Evolutionary conservation across 1,140 invertebrate species (phyloP).

Genomic region (Panulirus ornatus): DNA sequence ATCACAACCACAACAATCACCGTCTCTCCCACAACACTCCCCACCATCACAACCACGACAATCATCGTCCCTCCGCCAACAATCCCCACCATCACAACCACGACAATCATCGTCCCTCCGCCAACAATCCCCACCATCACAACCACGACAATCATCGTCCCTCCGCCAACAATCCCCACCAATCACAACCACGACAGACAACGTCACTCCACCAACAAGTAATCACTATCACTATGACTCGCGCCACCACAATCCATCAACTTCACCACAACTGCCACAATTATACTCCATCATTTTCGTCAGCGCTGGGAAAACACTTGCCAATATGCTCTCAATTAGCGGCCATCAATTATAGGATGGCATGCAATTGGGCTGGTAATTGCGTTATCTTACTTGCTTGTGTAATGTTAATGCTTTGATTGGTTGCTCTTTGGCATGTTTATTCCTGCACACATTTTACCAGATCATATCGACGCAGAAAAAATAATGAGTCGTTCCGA

Average conservation of each 20-base stretch:
- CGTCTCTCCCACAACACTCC: background rate
- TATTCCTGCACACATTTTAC: background rate
- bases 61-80: no score
- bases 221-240: background rate
- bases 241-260: background rate
- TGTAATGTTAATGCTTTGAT: background rate
- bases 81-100: no score
- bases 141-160: no score
- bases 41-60: background rate
- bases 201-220: background rate
- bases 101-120: no score
- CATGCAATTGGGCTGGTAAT: background rate
- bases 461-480: no score
- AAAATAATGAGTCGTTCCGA: no score
- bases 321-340: conserved; percentile 1
- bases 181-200: background rate
- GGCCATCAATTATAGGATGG: conserved; percentile 9
- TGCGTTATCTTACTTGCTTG: background rate
- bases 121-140: no score
- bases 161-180: no score
- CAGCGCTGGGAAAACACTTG: background rate
- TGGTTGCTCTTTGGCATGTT: background rate
- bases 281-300: no score
- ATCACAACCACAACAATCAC: background rate
- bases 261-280: background rate